phyloP scores from a whole-genome alignment of 2,888 invertebrate genomes.

The Himalopsyche tibetana region DNA sequence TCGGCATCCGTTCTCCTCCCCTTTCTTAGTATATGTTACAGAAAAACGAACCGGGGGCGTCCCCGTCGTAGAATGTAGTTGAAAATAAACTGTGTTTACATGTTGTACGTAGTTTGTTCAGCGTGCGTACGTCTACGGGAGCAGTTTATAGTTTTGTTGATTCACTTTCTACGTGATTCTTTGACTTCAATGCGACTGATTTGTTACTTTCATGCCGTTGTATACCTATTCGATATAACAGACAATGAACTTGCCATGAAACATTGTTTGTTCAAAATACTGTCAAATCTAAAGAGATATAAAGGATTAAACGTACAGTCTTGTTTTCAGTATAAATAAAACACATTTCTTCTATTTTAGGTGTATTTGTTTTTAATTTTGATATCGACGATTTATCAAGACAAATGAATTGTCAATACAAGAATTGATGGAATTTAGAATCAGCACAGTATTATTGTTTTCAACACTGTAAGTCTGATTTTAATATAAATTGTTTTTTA shows the following conservation, averaged over 20 bases:
- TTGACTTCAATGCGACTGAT: slow-evolving; percentile 34
- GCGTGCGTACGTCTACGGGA: slow-evolving; percentile 19
- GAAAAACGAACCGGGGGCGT: slow-evolving; percentile 35
- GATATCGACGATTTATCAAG: too few relatives aligned
- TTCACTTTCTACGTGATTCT: slow-evolving; percentile 42
- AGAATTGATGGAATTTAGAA: too few relatives aligned
- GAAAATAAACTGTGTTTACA: slow-evolving; percentile 43
- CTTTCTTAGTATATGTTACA: slow-evolving; percentile 39
- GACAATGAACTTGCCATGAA: slow-evolving; percentile 11
- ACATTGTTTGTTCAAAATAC: neutral
- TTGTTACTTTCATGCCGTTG: slow-evolving; percentile 31
- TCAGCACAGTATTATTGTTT: too few relatives aligned
- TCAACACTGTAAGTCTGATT: too few relatives aligned
- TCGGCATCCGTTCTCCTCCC: slow-evolving; percentile 29
- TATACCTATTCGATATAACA: slow-evolving; percentile 15
- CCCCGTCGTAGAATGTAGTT: slow-evolving; percentile 28
- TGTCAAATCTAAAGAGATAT: too few relatives aligned
- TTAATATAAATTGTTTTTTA: too few relatives aligned
- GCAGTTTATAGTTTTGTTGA: slow-evolving; percentile 43
- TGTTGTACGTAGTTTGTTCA: slow-evolving; percentile 39
- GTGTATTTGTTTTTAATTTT: too few relatives aligned
- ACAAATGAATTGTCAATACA: too few relatives aligned
- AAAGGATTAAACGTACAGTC: too few relatives aligned
- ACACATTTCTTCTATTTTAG: too few relatives aligned
- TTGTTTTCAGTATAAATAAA: too few relatives aligned